Base-by-base conservation (phyloP, 2,888 invertebrate species). In the Cryptocephalus moraei region DNA sequence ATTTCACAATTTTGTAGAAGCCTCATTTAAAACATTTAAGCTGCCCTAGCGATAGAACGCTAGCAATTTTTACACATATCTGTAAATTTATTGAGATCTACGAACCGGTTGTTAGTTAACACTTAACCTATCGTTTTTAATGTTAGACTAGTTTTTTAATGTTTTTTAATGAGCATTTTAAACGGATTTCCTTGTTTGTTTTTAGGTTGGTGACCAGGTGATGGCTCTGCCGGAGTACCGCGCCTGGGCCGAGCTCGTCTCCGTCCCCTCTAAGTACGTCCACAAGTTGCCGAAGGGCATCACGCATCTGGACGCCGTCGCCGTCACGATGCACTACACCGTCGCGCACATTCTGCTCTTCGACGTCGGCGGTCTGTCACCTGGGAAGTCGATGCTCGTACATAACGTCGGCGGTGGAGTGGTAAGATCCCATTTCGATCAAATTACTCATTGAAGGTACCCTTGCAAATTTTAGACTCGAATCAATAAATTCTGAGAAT, bases 331-430 rank as follows among this genome's bases (percentile, higher is more conserved):
- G 77, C 89, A 89, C 72, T 91, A 88, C 70, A 80, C 88, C 53
- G 86, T 91, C 8, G 91, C 91, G 13, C 84, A 91, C 67, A 81
- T 90, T 60, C 75, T 91, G 59, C 80, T 92, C 44, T 90, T 90
- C 72, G 90, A 91, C 66, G 76, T 90, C 69, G 88, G 86, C 47
- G 83, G 84, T 58, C 73, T 91, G 42, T 75, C 82, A 10, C 77
- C 83, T 33, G 89, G 88, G 56, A 88, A 90, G 73, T 86, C 84
- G 53, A 75, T 91, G 9, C 76, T 91, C 49, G 77, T 91, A 10
- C 89, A 91, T 68, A 89, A 89, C 33, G 88, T 87, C 59, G 91
- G 89, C 33, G 91, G 91, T 50, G 90, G 89, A 50, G 88, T 91
- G 77, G 91, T 86, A 73, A 83, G 22, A 22, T 22, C 22, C 82